Conservation (phyloP, 2,797 vertebrate species). For the Oreortyx pictus region DNA sequence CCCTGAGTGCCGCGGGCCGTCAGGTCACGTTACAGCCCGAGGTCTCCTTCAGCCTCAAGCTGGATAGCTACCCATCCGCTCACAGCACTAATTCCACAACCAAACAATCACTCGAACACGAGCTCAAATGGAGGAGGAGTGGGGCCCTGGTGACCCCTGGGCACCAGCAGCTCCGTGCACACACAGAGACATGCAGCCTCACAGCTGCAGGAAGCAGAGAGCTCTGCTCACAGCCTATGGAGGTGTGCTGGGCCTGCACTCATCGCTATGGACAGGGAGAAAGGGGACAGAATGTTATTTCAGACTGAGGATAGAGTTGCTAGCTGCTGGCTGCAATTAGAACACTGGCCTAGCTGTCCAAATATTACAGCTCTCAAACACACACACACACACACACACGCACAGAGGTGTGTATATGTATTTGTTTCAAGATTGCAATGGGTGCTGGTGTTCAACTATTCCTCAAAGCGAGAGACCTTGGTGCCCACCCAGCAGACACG, state of each 20-base stretch:
- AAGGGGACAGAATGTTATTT: neutral
- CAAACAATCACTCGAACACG: neutral
- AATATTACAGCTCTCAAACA: neutral
- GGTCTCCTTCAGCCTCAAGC: conserved; percentile 4
- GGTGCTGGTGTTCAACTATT: neutral
- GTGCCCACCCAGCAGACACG: neutral
- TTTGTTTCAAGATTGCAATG: neutral
- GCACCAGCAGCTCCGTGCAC: neutral
- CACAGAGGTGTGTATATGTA: rapidly evolving
- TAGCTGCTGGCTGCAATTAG: neutral
- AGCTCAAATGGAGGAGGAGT: neutral
- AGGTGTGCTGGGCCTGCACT: neutral
- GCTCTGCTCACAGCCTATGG: neutral
- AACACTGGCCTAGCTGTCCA: neutral
- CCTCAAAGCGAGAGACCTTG: neutral
- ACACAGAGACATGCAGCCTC: neutral
- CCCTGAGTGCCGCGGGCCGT: neutral
- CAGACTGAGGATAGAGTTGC: neutral
- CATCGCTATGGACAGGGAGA: neutral
- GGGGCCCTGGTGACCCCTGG: neutral
- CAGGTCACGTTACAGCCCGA: conserved; percentile 29
- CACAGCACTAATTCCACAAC: conserved; percentile 18
- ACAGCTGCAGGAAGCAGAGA: neutral
- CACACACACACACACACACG: neutral
- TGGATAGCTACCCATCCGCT: neutral